Evolutionary conservation across 2,113 vertebrate species (phyloP).

Genomic region (Cryptomyrus ogoouensis): DNA sequence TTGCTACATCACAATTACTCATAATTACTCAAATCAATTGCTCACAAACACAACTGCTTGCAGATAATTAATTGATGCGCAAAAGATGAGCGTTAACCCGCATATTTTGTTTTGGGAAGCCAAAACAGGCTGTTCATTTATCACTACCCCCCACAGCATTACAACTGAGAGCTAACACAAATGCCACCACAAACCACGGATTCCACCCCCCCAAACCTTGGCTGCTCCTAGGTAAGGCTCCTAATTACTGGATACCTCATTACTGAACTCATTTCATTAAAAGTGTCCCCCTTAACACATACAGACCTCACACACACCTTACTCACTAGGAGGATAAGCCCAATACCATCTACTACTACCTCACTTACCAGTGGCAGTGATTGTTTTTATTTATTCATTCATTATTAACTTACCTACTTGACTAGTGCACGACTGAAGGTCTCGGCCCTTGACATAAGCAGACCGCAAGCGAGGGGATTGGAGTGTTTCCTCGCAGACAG

Average conservation of each 20-base stretch:
- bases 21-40: conserved; percentile 19
- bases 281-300: background rate
- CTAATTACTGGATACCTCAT: background rate
- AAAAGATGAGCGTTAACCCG: conserved; percentile 6
- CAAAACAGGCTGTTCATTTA: background rate
- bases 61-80: conserved; percentile 2
- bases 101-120: background rate
- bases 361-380: background rate
- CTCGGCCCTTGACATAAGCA: background rate
- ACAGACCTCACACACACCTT: background rate
- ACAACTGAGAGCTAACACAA: background rate
- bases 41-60: conserved; percentile 14
- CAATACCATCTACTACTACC: background rate
- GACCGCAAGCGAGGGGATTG: background rate
- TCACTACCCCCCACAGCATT: background rate
- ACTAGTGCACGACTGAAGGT: background rate
- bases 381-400: background rate
- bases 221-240: background rate
- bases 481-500: background rate
- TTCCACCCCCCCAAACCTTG: background rate
- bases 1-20: background rate
- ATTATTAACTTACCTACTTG: background rate
- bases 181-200: background rate
- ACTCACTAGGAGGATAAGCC: background rate
- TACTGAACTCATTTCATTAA: background rate